Base-by-base conservation (phyloP, 1,140 invertebrate species). In the Trichonephila clavata region DNA sequence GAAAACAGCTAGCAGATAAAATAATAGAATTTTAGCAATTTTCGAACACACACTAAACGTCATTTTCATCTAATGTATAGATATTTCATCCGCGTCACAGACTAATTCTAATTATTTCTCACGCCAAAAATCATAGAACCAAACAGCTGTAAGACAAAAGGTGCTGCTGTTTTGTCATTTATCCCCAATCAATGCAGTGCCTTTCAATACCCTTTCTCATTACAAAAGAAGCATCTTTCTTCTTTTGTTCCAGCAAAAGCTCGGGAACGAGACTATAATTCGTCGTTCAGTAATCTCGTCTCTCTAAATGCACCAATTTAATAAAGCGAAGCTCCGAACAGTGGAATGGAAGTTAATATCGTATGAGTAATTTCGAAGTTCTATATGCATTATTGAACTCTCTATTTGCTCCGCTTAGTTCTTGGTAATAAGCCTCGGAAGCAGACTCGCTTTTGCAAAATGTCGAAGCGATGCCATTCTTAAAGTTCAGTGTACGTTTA, bases 291-390 rank as follows among this genome's bases (percentile, higher is more conserved):
- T 83, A 83, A 83, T 83, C 81, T 83, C n/a, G 81, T 39, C 81
- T n/a, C 81, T 83, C 50, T 57, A 83, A 83, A 57, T 57, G 81
- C 50, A n/a, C 43, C 81, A 83, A 83, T 83, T 83, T 83, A 83
- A 83, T 83, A 83, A 83, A 83, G 81, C 50, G 43, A 13, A n/a
- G 27, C 27, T 21, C 32, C 24, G 71, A 24, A 77, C n/a, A 14
- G 43, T 21, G 21, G n/a, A 50, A 59, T 83, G 81, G 50, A 83
- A 83, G 81, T 83, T 83, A 59, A 83, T 83, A 83, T 83, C 81
- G 39, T 21, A 50, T 50, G 81, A 83, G 81, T 83, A 83, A 83
- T 83, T 83, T 83, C 27, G 71, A 77, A 77, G 27, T 59, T 59
- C 81, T 83, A 59, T 59, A 83, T 83, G 81, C 81, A 59, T 83